Evolutionary conservation across 2,113 vertebrate species (phyloP).

Genomic region (Dissostichus mawsoni): DNA sequence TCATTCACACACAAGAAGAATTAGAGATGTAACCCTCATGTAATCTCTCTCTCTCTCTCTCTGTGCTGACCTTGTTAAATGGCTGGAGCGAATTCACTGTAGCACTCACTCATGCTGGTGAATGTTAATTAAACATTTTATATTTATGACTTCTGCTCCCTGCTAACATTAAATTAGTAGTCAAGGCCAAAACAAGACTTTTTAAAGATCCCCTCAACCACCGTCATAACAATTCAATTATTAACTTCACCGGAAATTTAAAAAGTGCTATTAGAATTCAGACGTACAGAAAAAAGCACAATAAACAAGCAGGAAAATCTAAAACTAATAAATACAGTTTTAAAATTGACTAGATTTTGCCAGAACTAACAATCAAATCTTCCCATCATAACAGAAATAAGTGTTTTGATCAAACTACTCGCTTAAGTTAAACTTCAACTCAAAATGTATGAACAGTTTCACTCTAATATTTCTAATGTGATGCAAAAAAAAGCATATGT

Average conservation of each 20-base stretch:
- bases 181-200: neutral
- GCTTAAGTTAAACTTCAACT: neutral
- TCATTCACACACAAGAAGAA: neutral
- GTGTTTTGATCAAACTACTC: too few species aligned
- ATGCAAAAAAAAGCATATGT: neutral
- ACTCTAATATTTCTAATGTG: neutral
- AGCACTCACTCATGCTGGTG: conserved; percentile 27
- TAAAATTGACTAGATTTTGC: too few species aligned
- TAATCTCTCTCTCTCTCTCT: neutral
- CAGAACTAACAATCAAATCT: neutral
- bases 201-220: neutral
- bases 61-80: conserved; percentile 27
- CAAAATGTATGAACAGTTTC: neutral
- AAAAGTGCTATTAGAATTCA: too few species aligned
- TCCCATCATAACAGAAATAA: too few species aligned
- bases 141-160: conserved; percentile 27
- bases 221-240: neutral
- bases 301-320: too few species aligned
- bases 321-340: neutral
- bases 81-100: neutral
- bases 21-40: conserved; percentile 4
- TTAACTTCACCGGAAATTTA: neutral
- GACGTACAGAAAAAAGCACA: too few species aligned
- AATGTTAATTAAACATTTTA: conserved; percentile 42
- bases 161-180: neutral